Evolutionary conservation across 2,888 invertebrate species (phyloP), one percentile per base, ranked within the genome.

Genomic region (Tyria jacobaeae): DNA sequence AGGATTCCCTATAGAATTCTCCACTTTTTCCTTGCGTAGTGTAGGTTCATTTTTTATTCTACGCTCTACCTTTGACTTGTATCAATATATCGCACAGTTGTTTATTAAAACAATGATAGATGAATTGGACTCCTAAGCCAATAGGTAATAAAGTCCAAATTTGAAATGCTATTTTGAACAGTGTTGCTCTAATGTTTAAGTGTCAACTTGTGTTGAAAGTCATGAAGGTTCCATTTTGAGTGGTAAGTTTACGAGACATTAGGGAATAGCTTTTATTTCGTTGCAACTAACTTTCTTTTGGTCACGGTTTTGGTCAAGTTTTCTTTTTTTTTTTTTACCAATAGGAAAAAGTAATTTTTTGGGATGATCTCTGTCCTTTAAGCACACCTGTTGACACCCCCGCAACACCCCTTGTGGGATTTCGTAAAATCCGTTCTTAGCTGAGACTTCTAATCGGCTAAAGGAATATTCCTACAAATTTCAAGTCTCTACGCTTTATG

Each of bases 61-160:
- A 41, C 27, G 12, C 41, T 41, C 17, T 41, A 31, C 54, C 17
- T 41, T 54, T 41, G 54, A 27, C n/a, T 21, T 31, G 7, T 31
- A 44, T 55, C 55, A 21, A 55, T 55, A 44, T 21, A 44, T 34
- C 27, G 21, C 10, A 2, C 34, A 21, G 17, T 31, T 21, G 21
- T 44, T 31, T 55, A 55, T 44, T 55, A 24, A 55, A 55, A 55
- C 9, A 3, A 15, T 6, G 55, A 31, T 34, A 55, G 15, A 55
- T 21, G 31, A 55, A 44, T 27, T 25, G 14, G 1, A 44, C 44
- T 55, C 44, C 31, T 55, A 44, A 34, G 12, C n/a, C n/a, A 34
- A 21, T 15, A 3, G 0, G 15, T 14, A 17, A 15, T 55, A 44
- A 55, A 44, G 55, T 15, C 31, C 31, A 34, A 15, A 21, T 3